phyloP scores from a whole-genome alignment of 1,140 invertebrate genomes.

The Drosophila baimaii region DNA sequence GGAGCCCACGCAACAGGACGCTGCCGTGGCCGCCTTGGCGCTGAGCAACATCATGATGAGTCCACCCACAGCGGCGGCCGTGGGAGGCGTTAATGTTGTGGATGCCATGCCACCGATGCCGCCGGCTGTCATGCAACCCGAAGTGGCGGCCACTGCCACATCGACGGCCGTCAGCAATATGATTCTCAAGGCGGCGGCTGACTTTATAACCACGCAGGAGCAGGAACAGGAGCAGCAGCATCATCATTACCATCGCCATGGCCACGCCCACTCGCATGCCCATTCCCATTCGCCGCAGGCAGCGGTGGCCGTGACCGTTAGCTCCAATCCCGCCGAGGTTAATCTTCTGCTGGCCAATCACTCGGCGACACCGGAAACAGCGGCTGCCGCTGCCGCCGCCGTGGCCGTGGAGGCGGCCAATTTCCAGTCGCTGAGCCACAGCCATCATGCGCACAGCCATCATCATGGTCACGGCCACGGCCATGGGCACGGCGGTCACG shows the following conservation, averaged over 20 bases:
- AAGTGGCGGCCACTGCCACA: conserved; percentile 85
- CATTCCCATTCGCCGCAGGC: conserved; percentile 39
- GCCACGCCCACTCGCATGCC: conserved; percentile 39
- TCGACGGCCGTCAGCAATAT: conserved; percentile 88
- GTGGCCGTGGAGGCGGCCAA: conserved; percentile 58
- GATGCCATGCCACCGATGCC: conserved; percentile 81
- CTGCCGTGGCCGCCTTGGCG: conserved; percentile 71
- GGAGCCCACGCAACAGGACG: conserved; percentile 80
- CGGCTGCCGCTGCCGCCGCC: conserved; percentile 50
- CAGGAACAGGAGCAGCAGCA: conserved; percentile 77
- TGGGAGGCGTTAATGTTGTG: conserved; percentile 71
- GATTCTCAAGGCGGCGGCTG: conserved; percentile 87
- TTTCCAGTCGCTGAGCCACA: conserved; percentile 46
- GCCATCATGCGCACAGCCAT: conserved; percentile 29
- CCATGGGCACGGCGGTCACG: conserved; percentile 6
- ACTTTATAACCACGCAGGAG: conserved; percentile 86
- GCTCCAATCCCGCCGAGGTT: conserved; percentile 43
- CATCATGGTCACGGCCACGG: conserved; percentile 31
- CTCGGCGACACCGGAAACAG: conserved; percentile 46
- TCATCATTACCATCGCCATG: conserved; percentile 55
- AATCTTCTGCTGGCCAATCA: conserved; percentile 58
- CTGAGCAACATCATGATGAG: conserved; percentile 84
- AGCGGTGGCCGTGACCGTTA: conserved; percentile 14
- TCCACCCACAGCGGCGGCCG: conserved; percentile 58
- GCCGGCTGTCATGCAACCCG: conserved; percentile 60